Conservation (phyloP, 1,140 invertebrate genomes). For the Oryctes rhinoceros region DNA sequence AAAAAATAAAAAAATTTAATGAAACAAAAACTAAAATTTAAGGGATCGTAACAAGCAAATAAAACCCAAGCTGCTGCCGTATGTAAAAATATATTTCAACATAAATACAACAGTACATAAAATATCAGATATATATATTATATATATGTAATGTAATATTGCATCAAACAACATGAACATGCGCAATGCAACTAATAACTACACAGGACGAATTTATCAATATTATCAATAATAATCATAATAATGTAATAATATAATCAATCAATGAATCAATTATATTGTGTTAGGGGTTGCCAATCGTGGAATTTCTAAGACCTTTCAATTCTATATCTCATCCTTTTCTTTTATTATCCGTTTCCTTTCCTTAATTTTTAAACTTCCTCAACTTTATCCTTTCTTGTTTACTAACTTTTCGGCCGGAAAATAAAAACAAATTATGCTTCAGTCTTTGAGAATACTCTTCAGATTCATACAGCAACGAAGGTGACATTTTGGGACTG, state of each 20-base stretch:
- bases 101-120: conserved; percentile 62
- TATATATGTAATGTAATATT: conserved; percentile 55
- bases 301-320: conserved; percentile 49
- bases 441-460: conserved; percentile 39
- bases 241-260: conserved; percentile 28
- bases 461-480: conserved; percentile 30
- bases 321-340: conserved; percentile 32
- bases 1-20: conserved; percentile 40
- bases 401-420: conserved; percentile 27
- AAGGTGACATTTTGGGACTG: conserved; percentile 12
- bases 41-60: conserved; percentile 55
- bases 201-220: conserved; percentile 57
- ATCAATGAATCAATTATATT: conserved; percentile 22
- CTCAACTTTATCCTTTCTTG: background rate
- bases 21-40: conserved; percentile 28
- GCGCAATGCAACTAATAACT: conserved; percentile 56
- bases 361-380: conserved; percentile 8
- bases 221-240: conserved; percentile 33
- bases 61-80: conserved; percentile 61
- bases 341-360: background rate
- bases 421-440: conserved; percentile 23
- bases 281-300: conserved; percentile 56
- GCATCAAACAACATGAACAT: conserved; percentile 62
- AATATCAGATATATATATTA: conserved; percentile 53
- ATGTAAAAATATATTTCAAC: conserved; percentile 63